Evolutionary conservation across 2,797 vertebrate species (phyloP).

Genomic region (Tauraco hartlaubi): DNA sequence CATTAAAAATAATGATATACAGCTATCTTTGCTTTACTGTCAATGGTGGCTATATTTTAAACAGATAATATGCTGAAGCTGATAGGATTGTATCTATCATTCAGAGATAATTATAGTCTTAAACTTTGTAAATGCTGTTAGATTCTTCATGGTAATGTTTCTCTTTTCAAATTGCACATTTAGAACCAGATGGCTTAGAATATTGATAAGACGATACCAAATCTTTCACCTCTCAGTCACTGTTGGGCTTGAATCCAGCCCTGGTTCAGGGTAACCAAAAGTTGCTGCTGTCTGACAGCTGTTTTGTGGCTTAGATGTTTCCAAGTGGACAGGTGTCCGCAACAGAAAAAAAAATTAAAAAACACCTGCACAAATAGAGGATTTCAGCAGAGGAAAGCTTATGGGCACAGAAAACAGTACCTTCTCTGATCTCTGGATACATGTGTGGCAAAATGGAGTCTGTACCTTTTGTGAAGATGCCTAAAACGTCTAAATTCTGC

Average conservation of each 20-base stretch:
- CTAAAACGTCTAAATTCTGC: not conserved
- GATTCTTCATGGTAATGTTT: not conserved
- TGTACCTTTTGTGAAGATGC: not conserved
- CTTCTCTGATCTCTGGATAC: not conserved
- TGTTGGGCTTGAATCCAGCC: not conserved
- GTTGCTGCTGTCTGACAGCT: not conserved
- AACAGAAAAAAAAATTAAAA: not conserved
- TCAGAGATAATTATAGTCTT: not conserved
- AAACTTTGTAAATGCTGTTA: not conserved
- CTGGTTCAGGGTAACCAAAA: slow-evolving; percentile 1
- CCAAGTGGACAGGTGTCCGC: not conserved
- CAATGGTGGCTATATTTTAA: not conserved
- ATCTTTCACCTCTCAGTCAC: not conserved
- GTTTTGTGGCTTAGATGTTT: slow-evolving; percentile 14
- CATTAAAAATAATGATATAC: not conserved
- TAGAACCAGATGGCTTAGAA: slow-evolving; percentile 10
- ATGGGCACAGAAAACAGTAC: not conserved
- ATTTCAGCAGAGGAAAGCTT: not conserved
- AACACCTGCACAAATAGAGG: not conserved
- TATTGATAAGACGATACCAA: not conserved
- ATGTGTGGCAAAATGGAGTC: not conserved
- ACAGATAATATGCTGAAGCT: not conserved
- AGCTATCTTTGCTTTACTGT: not conserved
- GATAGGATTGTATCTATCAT: not conserved
- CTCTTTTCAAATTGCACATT: not conserved